These are phyloP conservation scores for Channa argus DNA, from an alignment of 2,113 vertebrate species.

Conservation along the genomic window DNA sequence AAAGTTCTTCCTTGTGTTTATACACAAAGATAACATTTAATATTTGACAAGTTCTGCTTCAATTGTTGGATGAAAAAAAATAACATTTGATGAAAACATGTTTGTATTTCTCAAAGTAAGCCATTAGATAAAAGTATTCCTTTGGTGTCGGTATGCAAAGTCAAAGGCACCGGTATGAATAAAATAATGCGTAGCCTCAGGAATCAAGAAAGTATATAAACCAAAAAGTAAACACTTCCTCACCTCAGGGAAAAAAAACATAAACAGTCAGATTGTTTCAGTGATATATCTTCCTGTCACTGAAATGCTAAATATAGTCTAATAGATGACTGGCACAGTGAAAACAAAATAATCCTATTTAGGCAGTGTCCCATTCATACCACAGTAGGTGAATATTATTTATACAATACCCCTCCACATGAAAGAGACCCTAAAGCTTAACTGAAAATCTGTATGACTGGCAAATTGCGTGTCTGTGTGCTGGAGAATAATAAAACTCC, in stretches of 20 bases:
- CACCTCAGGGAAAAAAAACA: constrained; percentile 15
- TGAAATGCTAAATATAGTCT: neutral
- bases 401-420: constrained; percentile 22
- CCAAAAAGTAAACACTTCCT: constrained; percentile 19
- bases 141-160: neutral
- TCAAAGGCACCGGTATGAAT: neutral
- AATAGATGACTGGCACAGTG: constrained; percentile 4
- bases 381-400: constrained; percentile 43
- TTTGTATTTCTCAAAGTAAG: neutral
- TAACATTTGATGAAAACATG: no score
- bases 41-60: neutral
- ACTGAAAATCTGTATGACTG: constrained; percentile 40
- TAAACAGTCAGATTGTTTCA: constrained; percentile 21
- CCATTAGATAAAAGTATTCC: neutral
- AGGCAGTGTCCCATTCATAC: constrained; percentile 28
- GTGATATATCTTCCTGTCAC: neutral
- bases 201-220: constrained; percentile 9
- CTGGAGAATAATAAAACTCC: constrained; percentile 23
- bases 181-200: neutral
- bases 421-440: constrained; percentile 27
- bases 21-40: no score
- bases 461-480: constrained; percentile 36
- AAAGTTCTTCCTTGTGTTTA: no score
- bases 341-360: constrained; percentile 40
- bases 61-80: neutral